Conservation (phyloP, 2,797 vertebrate species). For the Anguilla marmorata region DNA sequence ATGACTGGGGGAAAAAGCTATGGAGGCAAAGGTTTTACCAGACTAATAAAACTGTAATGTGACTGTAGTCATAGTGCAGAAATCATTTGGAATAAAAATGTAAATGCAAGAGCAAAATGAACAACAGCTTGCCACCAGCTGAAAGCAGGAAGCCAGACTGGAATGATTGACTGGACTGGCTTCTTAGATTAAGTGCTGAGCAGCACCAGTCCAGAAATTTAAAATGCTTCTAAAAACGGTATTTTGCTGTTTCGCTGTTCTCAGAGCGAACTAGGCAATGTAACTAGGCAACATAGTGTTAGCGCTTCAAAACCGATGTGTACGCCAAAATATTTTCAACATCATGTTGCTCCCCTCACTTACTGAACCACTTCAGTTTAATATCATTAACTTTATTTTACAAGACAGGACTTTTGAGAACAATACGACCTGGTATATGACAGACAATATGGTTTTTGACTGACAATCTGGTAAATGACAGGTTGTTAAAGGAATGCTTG, state of each 20-base stretch:
- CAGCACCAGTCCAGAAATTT: no score
- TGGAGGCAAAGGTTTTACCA: no score
- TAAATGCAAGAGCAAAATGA: neutral
- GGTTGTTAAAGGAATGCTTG: neutral
- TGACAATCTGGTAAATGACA: no score
- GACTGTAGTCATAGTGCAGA: slow-evolving; percentile 9
- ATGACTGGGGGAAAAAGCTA: neutral
- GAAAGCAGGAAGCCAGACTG: neutral
- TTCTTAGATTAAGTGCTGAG: neutral
- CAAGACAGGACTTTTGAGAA: neutral
- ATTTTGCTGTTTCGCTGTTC: neutral
- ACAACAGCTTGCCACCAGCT: neutral
- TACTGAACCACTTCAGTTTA: neutral
- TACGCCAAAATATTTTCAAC: neutral
- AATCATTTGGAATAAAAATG: neutral
- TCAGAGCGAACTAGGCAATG: neutral
- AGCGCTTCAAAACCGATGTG: neutral
- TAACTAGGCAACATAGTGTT: neutral
- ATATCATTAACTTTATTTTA: neutral
- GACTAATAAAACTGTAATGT: neutral
- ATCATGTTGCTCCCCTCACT: neutral
- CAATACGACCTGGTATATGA: neutral
- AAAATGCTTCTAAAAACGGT: neutral
- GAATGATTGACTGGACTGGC: neutral
- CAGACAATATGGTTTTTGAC: no score